phyloP scores from a whole-genome alignment of 2,797 vertebrate genomes.

The Esox masquinongy region DNA sequence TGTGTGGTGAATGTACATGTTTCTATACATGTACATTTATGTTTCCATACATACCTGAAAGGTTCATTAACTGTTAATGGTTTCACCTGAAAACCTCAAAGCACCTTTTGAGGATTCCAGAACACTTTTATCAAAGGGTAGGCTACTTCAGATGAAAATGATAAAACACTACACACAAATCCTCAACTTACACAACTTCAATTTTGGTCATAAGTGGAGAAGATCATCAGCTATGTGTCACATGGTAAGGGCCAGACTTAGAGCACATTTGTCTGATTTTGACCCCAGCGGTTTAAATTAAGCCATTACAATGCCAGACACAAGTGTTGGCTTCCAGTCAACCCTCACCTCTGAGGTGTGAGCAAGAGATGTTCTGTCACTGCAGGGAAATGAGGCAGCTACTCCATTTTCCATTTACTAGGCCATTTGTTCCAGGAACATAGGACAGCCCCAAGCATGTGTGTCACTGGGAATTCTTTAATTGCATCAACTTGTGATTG shows the following conservation, averaged over 20 bases:
- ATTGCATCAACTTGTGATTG: slow-evolving; percentile 62
- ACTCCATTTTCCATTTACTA: slow-evolving; percentile 36
- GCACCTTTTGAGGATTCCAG: too few species aligned
- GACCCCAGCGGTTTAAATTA: background rate
- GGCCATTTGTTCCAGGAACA: slow-evolving; percentile 26
- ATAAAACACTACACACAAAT: background rate
- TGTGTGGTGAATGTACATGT: too few species aligned
- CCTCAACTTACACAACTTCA: background rate
- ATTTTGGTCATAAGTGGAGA: background rate
- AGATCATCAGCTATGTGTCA: background rate
- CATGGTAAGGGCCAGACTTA: background rate
- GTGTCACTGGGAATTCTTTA: slow-evolving; percentile 57
- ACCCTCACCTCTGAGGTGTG: background rate
- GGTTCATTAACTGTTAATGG: too few species aligned
- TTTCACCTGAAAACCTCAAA: too few species aligned
- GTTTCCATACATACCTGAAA: too few species aligned
- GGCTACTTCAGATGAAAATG: background rate
- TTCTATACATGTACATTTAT: too few species aligned
- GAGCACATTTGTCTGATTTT: background rate
- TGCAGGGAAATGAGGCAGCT: slow-evolving; percentile 38
- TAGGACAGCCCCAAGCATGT: slow-evolving; percentile 34
- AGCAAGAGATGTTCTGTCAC: slow-evolving; percentile 15
- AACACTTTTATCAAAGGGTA: background rate
- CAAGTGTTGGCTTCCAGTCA: background rate
- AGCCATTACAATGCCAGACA: background rate